A percentile compares a stretch with the other conserved stretches of the same genome.
Conservation (phyloP, 2,888 invertebrate genomes). For the Caenorhabditis japonica region DNA sequence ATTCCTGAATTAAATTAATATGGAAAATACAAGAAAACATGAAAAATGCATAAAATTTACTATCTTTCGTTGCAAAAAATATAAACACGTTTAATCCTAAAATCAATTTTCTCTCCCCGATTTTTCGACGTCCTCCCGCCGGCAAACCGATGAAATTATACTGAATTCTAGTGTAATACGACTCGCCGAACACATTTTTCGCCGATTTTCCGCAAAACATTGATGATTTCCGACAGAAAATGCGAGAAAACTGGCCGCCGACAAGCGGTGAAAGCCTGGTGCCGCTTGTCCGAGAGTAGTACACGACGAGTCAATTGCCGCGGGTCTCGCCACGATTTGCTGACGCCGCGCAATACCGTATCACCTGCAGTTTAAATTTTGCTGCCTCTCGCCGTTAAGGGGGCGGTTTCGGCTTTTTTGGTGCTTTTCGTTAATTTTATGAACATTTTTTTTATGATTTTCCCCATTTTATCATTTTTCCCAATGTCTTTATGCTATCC, state of each 20-base stretch:
- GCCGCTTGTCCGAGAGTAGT: slow-evolving; percentile 48
- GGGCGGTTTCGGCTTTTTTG: slow-evolving; percentile 10
- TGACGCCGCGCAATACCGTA: slow-evolving; percentile 64
- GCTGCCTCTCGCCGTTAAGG: slow-evolving; percentile 1
- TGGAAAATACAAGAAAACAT: background rate
- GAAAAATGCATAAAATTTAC: background rate
- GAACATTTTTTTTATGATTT: slow-evolving; percentile 6
- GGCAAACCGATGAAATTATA: slow-evolving; percentile 28
- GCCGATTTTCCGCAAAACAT: slow-evolving; percentile 24
- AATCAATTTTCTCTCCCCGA: background rate
- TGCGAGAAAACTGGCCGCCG: slow-evolving; percentile 2
- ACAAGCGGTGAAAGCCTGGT: slow-evolving; percentile 8
- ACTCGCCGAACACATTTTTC: slow-evolving; percentile 30
- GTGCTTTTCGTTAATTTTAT: slow-evolving; percentile 11
- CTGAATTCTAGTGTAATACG: slow-evolving; percentile 27
- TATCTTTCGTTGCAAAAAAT: too few species aligned
- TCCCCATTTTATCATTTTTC: slow-evolving; percentile 1
- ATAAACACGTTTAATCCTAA: too few species aligned
- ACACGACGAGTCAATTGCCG: slow-evolving; percentile 9
- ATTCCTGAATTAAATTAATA: background rate
- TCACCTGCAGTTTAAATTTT: slow-evolving; percentile 45
- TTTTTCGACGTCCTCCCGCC: background rate
- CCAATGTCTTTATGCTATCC: background rate
- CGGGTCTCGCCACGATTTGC: slow-evolving; percentile 53
- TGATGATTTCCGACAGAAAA: slow-evolving; percentile 13